Percentiles rank a stretch among this genome's conserved stretches.
Evolutionary conservation across 1,140 invertebrate species (phyloP).

Genomic region (Apocrypta bakeri): DNA sequence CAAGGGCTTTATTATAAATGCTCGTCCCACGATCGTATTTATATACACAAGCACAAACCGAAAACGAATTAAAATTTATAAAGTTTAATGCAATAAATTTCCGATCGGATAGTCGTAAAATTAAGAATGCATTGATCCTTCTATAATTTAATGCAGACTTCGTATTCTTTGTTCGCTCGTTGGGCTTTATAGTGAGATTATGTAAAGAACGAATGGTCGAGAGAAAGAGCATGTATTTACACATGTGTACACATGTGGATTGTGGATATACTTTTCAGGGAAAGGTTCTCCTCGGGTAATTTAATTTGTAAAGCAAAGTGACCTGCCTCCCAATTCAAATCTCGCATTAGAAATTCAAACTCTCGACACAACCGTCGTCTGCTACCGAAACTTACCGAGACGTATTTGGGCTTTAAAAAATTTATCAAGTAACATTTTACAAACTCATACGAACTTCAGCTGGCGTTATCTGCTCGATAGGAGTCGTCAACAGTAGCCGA

Average conservation of each 20-base stretch:
- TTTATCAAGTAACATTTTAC: not conserved
- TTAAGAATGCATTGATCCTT: constrained; percentile 45
- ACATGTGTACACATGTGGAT: not conserved
- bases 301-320: constrained; percentile 46
- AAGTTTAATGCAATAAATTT: constrained; percentile 38
- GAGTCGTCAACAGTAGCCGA: not conserved
- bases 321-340: constrained; percentile 41
- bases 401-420: not conserved
- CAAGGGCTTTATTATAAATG: not conserved
- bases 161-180: constrained; percentile 28
- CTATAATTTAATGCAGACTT: constrained; percentile 43
- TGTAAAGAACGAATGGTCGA: constrained; percentile 37
- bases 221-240: not conserved
- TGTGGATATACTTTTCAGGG: constrained; percentile 31
- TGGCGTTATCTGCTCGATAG: not conserved
- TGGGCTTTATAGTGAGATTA: constrained; percentile 42
- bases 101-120: constrained; percentile 39
- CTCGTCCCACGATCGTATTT: no score
- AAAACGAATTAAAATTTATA: constrained; percentile 38
- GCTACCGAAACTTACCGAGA: not conserved
- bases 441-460: not conserved
- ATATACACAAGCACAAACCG: not conserved
- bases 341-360: not conserved
- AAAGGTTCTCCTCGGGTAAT: constrained; percentile 34
- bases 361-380: not conserved